Percentiles rank a stretch among this genome's conserved stretches.
Conservation (phyloP, 2,888 invertebrate species). For the Apodemia duryi region DNA sequence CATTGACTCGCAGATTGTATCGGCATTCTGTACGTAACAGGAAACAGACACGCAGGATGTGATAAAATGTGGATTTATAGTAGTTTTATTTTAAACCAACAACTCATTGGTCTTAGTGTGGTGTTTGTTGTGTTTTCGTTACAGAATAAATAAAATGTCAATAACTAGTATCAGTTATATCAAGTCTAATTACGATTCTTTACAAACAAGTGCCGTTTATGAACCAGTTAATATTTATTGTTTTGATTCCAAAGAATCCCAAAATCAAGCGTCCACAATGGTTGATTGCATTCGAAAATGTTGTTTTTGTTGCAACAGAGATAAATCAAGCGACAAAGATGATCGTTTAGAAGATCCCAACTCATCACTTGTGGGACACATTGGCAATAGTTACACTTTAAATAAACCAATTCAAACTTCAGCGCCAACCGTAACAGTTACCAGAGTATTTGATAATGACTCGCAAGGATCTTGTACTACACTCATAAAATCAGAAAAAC, state of each 20-base stretch:
- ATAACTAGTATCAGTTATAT: constrained; percentile 15
- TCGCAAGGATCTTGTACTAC: constrained; percentile 50
- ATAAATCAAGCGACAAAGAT: constrained; percentile 38
- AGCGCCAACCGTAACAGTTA: constrained; percentile 37
- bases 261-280: constrained; percentile 36
- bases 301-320: constrained; percentile 49
- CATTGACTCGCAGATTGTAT: constrained; percentile 44
- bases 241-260: constrained; percentile 33
- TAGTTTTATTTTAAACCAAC: constrained; percentile 46
- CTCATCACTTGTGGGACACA: constrained; percentile 51
- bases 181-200: constrained; percentile 18
- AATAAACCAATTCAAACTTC: constrained; percentile 33
- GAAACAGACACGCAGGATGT: constrained; percentile 64
- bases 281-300: constrained; percentile 41
- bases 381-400: constrained; percentile 54
- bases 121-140: constrained; percentile 38
- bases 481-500: constrained; percentile 45
- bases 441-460: constrained; percentile 44
- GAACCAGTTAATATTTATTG: constrained; percentile 55
- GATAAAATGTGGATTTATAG: constrained; percentile 64
- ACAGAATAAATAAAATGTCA: constrained; percentile 43
- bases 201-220: constrained; percentile 31
- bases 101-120: constrained; percentile 41
- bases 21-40: constrained; percentile 49
- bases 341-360: constrained; percentile 47